phyloP scores from a whole-genome alignment of 2,797 vertebrate genomes.

The Dicrostonyx torquatus region DNA sequence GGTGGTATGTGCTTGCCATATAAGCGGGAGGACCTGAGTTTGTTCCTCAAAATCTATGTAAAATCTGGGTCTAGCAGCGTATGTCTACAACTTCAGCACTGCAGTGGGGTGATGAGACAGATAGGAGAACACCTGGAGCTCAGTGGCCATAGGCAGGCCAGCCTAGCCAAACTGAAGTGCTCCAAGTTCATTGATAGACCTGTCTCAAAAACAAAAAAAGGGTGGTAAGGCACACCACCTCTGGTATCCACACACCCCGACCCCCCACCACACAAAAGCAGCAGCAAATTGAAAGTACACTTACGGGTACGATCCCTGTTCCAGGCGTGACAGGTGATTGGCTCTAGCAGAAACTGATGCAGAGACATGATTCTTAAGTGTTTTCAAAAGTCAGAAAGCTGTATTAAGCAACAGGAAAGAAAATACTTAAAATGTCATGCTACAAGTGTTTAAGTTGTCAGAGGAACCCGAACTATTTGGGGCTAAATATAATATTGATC shows the following conservation, averaged over 20 bases:
- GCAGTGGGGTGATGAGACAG: not conserved
- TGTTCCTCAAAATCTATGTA: not conserved
- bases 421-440: slow-evolving; percentile 46
- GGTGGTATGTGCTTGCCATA: not conserved
- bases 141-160: not conserved
- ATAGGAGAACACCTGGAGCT: not conserved
- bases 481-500: slow-evolving; percentile 38
- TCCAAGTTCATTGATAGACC: not conserved
- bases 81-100: not conserved
- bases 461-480: slow-evolving; percentile 12
- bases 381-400: slow-evolving; percentile 80
- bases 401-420: slow-evolving; percentile 69
- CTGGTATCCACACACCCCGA: not conserved
- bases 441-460: slow-evolving; percentile 23
- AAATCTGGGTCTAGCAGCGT: not conserved
- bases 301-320: slow-evolving; percentile 98
- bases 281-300: slow-evolving; percentile 61
- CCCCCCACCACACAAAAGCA: not conserved
- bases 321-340: slow-evolving; percentile 99
- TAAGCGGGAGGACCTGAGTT: not conserved
- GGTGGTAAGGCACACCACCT: not conserved
- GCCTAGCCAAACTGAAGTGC: not conserved
- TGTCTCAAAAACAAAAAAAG: not conserved
- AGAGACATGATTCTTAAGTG: slow-evolving; percentile 94
- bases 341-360: slow-evolving; percentile 98